Percentiles rank a stretch among this genome's conserved stretches.
These are phyloP conservation scores for Timandra comae DNA, from an alignment of 2,888 invertebrate genomes.

Conservation along the genomic window DNA sequence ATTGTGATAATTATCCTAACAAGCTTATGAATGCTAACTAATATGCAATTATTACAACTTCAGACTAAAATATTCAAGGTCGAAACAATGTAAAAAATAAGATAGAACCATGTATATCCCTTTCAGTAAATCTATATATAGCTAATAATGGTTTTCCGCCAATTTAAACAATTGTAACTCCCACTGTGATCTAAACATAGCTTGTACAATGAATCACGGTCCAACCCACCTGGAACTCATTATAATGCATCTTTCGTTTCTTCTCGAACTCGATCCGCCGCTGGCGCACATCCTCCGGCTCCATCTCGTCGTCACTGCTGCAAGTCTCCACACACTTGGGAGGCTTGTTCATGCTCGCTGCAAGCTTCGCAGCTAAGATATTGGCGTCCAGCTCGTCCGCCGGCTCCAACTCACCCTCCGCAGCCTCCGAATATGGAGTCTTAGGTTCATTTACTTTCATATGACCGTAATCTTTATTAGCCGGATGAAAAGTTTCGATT, in stretches of 20 bases:
- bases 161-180: constrained; percentile 1
- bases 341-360: constrained; percentile 71
- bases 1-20: no score
- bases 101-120: no score
- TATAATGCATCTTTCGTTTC: constrained; percentile 97
- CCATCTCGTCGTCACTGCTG: constrained; percentile 77
- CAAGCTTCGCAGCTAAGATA: constrained; percentile 84
- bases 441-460: constrained; percentile 99
- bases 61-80: no score
- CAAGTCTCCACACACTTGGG: constrained; percentile 63
- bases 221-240: constrained; percentile 85
- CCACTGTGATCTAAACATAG: constrained; percentile 22
- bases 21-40: no score
- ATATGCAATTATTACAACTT: no score
- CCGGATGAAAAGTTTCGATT: constrained; percentile 96
- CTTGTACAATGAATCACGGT: constrained; percentile 8
- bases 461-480: constrained; percentile 99
- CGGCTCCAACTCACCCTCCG: constrained; percentile 78
- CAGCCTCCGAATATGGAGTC: constrained; percentile 86
- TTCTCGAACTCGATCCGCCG: constrained; percentile 90
- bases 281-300: constrained; percentile 79
- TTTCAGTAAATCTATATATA: not conserved
- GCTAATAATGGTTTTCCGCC: not conserved
- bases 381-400: constrained; percentile 80
- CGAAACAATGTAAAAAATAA: no score